Base-by-base conservation (phyloP, 1,140 invertebrate species). In the Cydia amplana region DNA sequence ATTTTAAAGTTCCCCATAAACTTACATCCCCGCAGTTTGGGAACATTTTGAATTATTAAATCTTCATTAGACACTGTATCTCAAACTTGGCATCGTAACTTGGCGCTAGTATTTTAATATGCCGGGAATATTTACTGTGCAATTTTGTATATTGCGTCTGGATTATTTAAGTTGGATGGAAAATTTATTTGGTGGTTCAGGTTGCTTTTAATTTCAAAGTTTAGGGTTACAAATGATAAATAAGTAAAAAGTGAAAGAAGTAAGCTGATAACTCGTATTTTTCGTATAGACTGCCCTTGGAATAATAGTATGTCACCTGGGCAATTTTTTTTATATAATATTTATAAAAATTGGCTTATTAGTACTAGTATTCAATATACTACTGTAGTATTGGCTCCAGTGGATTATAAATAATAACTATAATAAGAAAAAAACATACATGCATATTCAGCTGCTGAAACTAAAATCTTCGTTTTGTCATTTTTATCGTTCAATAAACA, bases 41-140 rank as follows among this genome's bases (percentile, higher is more conserved):
- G 77, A 77, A 77, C 75, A 77, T 75, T 76, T 55, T 83, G 80
- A 83, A 83, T 83, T 82, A 81, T 82, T 83, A 82, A 82, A 83
- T 80, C 80, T 80, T 83, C 78, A 82, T 83, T 80, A 83, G 64
- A 70, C 65, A 70, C 16, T 43, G 65, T 70, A 70, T 70, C 32
- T 70, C 65, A 70, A 70, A 70, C 65, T 70, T 70, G 65, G 65
- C 28, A 16, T n/a, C 64, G 28, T 70, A 70, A 70, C 65, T 70
- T 70, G 28, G 32, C 14, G 28, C 28, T 70, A 70, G 32, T 70
- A 40, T 70, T 70, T 70, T 70, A 70, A 70, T 70, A 70, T 10
- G 65, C 65, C 16, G 32, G 6, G 65, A 70, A 70, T 70, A 70
- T 70, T 70, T 70, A 70, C 65, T 36, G 36, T 43, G 32, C 65